These are phyloP conservation scores for Melieria crassipennis DNA, from an alignment of 2,888 invertebrate species.

Conservation along the genomic window DNA sequence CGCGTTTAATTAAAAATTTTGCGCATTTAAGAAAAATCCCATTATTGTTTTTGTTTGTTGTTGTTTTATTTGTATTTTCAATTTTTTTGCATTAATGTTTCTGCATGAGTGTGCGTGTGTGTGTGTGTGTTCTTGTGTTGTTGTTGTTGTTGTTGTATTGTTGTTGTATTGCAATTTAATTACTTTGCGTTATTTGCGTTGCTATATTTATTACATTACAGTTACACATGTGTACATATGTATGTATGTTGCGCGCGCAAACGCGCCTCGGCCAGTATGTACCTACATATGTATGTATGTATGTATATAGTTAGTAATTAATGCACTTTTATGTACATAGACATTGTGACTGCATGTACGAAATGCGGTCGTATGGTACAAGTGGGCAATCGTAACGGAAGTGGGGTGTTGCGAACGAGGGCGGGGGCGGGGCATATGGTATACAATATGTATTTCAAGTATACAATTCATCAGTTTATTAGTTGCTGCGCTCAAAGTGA, in stretches of 20 bases:
- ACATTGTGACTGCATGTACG: too few relatives aligned
- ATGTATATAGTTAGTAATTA: conserved; percentile 19
- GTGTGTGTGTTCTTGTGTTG: neutral
- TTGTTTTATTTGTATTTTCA: too few relatives aligned
- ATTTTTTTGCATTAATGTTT: too few relatives aligned
- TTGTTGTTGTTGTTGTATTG: conserved; percentile 4
- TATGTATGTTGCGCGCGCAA: neutral
- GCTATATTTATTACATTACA: conserved; percentile 20
- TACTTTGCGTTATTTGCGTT: neutral
- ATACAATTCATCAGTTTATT: too few relatives aligned
- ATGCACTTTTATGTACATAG: conserved; percentile 11
- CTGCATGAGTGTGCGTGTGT: neutral
- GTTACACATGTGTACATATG: conserved; percentile 4
- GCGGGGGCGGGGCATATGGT: too few relatives aligned
- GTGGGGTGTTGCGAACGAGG: too few relatives aligned
- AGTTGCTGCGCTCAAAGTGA: too few relatives aligned
- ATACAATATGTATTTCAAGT: too few relatives aligned
- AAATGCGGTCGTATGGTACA: neutral
- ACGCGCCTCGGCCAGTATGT: neutral
- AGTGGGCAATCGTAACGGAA: neutral
- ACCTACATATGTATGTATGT: neutral
- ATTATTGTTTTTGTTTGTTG: too few relatives aligned
- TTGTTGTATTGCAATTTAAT: conserved; percentile 15
- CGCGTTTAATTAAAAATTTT: too few relatives aligned
- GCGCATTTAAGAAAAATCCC: too few relatives aligned